A percentile compares a stretch with the other conserved stretches of the same genome.
Evolutionary conservation across 2,113 vertebrate species (phyloP).

Genomic region (Neogale vison): DNA sequence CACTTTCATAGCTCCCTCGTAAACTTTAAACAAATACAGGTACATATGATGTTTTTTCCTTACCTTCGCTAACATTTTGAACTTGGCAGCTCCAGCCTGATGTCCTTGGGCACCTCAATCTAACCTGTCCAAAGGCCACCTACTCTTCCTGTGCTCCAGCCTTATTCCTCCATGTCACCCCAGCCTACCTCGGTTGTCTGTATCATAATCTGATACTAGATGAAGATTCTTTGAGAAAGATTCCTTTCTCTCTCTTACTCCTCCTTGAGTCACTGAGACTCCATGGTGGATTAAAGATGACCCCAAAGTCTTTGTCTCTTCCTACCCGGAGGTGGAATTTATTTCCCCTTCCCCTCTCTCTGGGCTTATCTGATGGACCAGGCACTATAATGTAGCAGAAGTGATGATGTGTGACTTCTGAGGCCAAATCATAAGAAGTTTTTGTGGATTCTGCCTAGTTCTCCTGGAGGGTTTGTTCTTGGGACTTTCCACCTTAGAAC

Average conservation of each 20-base stretch:
- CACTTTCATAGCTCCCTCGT: background rate
- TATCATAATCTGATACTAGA: background rate
- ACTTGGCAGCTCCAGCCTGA: background rate
- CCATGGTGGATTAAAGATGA: background rate
- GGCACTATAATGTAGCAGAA: background rate
- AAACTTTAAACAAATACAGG: background rate
- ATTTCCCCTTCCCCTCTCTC: background rate
- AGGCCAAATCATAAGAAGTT: background rate
- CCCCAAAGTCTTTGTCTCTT: background rate
- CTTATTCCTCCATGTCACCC: background rate
- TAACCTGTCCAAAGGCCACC: background rate
- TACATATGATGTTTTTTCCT: background rate
- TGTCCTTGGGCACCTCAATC: background rate
- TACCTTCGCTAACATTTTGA: background rate
- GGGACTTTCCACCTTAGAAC: background rate
- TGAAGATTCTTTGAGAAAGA: background rate
- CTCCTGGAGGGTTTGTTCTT: background rate
- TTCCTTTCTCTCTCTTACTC: background rate
- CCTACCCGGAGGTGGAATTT: background rate
- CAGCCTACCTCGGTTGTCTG: background rate
- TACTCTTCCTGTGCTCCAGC: background rate
- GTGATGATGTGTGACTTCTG: background rate
- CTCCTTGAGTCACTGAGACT: background rate
- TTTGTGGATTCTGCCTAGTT: background rate
- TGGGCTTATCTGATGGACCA: background rate